Base-by-base conservation (phyloP, 1,140 invertebrate species). In the Ctenoplectra terminalis region DNA sequence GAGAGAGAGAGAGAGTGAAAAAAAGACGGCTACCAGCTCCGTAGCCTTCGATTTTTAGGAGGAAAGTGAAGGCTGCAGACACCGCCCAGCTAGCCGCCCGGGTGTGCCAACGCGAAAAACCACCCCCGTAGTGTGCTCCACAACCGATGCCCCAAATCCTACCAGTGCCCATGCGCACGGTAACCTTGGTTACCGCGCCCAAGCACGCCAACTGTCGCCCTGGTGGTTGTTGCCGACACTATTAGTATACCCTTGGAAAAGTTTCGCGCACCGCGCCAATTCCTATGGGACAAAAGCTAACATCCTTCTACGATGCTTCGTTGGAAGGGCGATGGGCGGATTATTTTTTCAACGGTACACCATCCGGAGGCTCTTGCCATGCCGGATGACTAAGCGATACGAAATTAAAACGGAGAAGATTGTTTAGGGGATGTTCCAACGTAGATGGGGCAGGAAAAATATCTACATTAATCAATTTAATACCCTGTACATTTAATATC, bases 11-110 rank as follows among this genome's bases (percentile, higher is more conserved):
- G 37, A 46, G 6, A 48, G 69, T 79, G 43, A 72, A 29, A n/a
- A 43, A 69, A 78, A 79, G 67, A 85, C 77, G 80, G 81, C 80
- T 70, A 84, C 75, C 71, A 86, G 77, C 64, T 86, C 82, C 78
- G 86, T 87, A 87, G 85, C 85, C 85, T 87, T 88, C 83, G 85
- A 89, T 87, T 84, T 89, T 87, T 83, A 75, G 80, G 70, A 87
- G 82, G 81, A 87, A 87, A 88, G 87, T 85, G 85, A 89, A 79
- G 86, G 83, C 81, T 82, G 81, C 90, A 91, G 92, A 93, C 92
- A 92, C 92, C 92, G 92, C 92, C 92, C 92, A 92, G 91, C 91
- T 89, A 91, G 84, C 86, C 81, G 89, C 89, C 91, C 91, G 92
- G 92, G 90, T 91, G 88, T 91, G 88, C 87, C 89, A 84, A 90